These are phyloP conservation scores for Zygaena filipendulae DNA, from an alignment of 2,888 invertebrate genomes.

Conservation along the genomic window DNA sequence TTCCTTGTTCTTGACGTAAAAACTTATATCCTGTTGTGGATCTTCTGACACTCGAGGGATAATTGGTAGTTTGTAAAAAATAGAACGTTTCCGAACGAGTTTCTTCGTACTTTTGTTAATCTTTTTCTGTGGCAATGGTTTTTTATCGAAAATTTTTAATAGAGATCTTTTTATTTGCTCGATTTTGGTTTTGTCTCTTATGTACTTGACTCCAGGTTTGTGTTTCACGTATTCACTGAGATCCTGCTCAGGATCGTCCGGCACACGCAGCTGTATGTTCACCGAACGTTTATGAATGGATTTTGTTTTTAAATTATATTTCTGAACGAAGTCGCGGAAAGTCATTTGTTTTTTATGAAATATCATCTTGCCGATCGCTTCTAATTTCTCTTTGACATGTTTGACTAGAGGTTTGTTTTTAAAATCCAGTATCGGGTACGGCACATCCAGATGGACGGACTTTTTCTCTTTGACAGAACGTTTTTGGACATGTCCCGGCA, in stretches of 20 bases:
- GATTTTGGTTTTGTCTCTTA: slow-evolving; percentile 18
- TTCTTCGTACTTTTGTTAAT: slow-evolving; percentile 8
- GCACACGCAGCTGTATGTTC: slow-evolving; percentile 10
- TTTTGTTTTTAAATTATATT: slow-evolving; percentile 7
- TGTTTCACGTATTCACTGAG: slow-evolving; percentile 21
- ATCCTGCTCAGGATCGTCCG: slow-evolving; percentile 24
- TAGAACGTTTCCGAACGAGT: slow-evolving; percentile 10
- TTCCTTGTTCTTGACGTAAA: slow-evolving; percentile 34
- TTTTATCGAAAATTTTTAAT: slow-evolving; percentile 19
- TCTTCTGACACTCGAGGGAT: slow-evolving; percentile 14
- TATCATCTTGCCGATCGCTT: no score
- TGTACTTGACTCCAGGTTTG: slow-evolving; percentile 19
- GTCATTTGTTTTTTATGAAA: no score
- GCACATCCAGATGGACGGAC: no score
- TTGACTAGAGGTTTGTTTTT: no score
- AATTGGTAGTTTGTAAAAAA: slow-evolving; percentile 3
- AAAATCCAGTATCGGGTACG: no score
- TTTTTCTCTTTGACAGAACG: no score
- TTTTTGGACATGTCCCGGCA: no score
- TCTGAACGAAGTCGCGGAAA: no score
- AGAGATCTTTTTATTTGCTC: slow-evolving; percentile 22
- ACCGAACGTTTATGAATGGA: slow-evolving; percentile 22
- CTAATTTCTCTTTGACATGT: no score
- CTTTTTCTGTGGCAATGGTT: slow-evolving; percentile 11
- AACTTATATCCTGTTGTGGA: slow-evolving; percentile 36